Evolutionary conservation across 2,113 vertebrate genomes (phyloP).

Genomic region (Eurypyga helias): DNA sequence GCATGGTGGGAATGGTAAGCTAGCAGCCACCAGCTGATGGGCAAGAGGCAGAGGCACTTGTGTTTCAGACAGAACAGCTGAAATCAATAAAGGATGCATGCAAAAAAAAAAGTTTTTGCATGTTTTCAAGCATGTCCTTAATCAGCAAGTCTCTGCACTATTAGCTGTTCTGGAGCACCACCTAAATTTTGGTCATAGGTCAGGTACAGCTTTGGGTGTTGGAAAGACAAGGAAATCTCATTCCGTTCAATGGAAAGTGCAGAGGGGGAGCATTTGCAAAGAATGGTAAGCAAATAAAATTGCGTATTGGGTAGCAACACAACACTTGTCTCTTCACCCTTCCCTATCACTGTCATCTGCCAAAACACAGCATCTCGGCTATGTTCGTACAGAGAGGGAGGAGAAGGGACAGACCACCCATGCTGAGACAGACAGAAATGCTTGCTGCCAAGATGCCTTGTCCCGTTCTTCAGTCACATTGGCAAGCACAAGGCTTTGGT

Average conservation of each 20-base stretch:
- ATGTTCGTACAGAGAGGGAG: accelerated
- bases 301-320: background rate
- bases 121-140: background rate
- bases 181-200: background rate
- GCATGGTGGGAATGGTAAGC: accelerated
- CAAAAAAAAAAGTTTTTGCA: background rate
- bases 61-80: background rate
- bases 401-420: background rate
- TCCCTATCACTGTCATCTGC: background rate
- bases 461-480: background rate
- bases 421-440: background rate
- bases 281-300: background rate
- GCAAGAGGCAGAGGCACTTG: accelerated
- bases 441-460: background rate
- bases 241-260: background rate
- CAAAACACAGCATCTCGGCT: background rate
- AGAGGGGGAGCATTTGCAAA: background rate
- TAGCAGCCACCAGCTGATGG: background rate
- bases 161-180: background rate
- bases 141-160: background rate
- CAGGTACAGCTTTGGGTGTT: background rate
- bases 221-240: background rate
- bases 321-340: accelerated
- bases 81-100: background rate
- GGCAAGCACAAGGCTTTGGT: accelerated